Percentiles rank a stretch among this genome's conserved stretches.
Evolutionary conservation across 2,113 vertebrate species (phyloP).

Genomic region (Scopus umbretta): DNA sequence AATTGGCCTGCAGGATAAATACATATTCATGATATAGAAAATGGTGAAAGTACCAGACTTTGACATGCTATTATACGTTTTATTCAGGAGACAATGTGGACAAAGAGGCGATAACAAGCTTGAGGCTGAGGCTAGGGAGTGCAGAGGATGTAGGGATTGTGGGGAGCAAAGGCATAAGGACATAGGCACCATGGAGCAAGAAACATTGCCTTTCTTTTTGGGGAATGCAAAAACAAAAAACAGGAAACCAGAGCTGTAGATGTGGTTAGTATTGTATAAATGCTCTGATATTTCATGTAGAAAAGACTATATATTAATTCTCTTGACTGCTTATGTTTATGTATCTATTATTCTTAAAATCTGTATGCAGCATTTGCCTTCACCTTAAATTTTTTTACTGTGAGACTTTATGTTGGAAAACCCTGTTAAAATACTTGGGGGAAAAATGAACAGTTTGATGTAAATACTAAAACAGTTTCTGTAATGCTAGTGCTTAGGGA

Average conservation of each 20-base stretch:
- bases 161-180: background rate
- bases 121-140: background rate
- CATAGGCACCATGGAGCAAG: background rate
- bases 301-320: background rate
- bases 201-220: background rate
- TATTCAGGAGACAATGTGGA: background rate
- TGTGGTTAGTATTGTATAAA: background rate
- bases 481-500: background rate
- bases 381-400: background rate
- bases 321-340: background rate
- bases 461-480: background rate
- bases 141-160: background rate
- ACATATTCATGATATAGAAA: background rate
- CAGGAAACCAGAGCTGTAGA: background rate
- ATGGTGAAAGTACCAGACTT: background rate
- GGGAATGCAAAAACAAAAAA: background rate
- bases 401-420: background rate
- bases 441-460: background rate
- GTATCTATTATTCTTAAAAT: conserved; percentile 16
- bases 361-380: background rate
- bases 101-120: background rate
- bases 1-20: background rate
- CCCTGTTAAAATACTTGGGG: background rate
- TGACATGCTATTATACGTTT: background rate
- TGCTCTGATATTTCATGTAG: background rate